These are phyloP conservation scores for Lampropteryx suffumata DNA, from an alignment of 2,888 invertebrate species.

Conservation along the genomic window DNA sequence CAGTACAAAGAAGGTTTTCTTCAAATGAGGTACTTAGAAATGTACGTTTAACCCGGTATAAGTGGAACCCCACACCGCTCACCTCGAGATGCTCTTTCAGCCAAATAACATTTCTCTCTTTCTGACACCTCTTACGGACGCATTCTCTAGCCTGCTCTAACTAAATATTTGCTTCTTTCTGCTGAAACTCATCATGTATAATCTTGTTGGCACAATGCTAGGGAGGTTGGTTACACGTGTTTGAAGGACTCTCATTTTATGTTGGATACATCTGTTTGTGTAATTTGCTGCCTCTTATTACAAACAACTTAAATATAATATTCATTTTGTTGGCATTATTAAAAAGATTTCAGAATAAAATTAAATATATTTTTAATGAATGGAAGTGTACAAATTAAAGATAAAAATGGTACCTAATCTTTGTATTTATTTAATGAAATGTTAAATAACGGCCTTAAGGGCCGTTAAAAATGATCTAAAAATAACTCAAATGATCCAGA, in stretches of 20 bases:
- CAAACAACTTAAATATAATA: neutral
- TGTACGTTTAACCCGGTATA: constrained; percentile 6
- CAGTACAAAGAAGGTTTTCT: neutral
- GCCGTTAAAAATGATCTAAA: no score
- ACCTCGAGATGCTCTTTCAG: constrained; percentile 47
- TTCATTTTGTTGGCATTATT: no score
- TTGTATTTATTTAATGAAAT: no score
- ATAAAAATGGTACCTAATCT: no score
- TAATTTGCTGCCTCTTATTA: neutral
- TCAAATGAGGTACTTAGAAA: constrained; percentile 1
- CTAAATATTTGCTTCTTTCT: constrained; percentile 43
- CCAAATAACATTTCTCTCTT: constrained; percentile 46
- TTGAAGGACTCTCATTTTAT: constrained; percentile 21
- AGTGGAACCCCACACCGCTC: constrained; percentile 28
- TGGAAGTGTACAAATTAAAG: no score
- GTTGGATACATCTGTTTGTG: constrained; percentile 3
- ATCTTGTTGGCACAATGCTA: constrained; percentile 44
- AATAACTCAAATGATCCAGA: no score
- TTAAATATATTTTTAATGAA: no score
- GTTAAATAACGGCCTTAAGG: no score
- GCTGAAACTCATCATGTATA: constrained; percentile 39
- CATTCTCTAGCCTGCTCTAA: constrained; percentile 28
- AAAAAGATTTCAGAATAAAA: no score
- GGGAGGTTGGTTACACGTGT: constrained; percentile 23
- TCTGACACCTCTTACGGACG: constrained; percentile 29